A percentile compares a stretch with the other conserved stretches of the same genome.
phyloP scores from a whole-genome alignment of 2,797 vertebrate species.

The Thalassophryne amazonica region DNA sequence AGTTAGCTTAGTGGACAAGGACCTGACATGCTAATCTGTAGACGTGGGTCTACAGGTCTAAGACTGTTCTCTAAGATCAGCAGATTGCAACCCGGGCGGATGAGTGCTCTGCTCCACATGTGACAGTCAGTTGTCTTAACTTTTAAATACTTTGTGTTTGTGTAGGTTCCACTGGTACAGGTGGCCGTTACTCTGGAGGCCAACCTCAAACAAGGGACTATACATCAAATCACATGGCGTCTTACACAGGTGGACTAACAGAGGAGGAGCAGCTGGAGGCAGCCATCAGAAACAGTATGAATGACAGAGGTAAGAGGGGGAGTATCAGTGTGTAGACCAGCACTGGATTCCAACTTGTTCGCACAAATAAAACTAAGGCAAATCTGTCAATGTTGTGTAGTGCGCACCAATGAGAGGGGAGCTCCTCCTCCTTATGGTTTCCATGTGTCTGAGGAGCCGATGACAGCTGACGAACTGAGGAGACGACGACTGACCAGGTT shows the following conservation, averaged over 20 bases:
- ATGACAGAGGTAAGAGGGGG: constrained; percentile 70
- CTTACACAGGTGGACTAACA: constrained; percentile 79
- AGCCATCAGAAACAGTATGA: constrained; percentile 81
- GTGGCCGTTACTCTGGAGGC: background rate
- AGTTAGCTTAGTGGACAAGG: too few relatives aligned
- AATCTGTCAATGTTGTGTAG: constrained; percentile 6
- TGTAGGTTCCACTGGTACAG: constrained; percentile 44
- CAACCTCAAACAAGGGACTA: constrained; percentile 4
- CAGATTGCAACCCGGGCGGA: too few relatives aligned
- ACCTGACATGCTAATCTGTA: too few relatives aligned
- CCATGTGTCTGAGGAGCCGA: constrained; percentile 1
- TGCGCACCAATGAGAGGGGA: background rate
- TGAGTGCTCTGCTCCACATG: too few relatives aligned
- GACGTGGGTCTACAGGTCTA: too few relatives aligned
- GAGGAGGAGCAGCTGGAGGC: constrained; percentile 84
- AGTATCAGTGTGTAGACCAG: background rate
- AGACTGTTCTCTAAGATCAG: too few relatives aligned
- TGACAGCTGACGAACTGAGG: constrained; percentile 38
- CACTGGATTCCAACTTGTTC: background rate
- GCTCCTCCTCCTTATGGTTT: background rate
- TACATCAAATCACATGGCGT: constrained; percentile 22
- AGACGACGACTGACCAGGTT: constrained; percentile 42
- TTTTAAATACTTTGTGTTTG: background rate
- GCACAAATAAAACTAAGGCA: background rate
- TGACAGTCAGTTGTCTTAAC: too few relatives aligned